Base-by-base conservation (phyloP, 2,888 invertebrate genomes). In the Drosophila mimica region DNA sequence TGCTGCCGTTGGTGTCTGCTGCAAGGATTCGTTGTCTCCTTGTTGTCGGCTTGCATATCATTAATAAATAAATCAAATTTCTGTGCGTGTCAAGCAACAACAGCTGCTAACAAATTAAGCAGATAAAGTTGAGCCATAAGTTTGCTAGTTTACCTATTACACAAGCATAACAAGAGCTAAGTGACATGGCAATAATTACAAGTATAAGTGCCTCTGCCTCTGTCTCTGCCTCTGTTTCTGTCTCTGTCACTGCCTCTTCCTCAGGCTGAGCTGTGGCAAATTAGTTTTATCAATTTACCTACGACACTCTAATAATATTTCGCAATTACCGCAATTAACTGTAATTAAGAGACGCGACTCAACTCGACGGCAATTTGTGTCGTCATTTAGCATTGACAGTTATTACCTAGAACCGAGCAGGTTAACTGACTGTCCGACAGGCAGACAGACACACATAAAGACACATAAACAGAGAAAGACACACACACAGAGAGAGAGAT, bases 51-150 rank as follows among this genome's bases (percentile, higher is more conserved):
- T 81, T 90, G 90, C 90, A 90, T 90, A 91, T 89, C 90, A 90
- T 90, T 90, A 90, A 90, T 91, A 91, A 90, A 90, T 90, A 90
- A 90, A 88, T 88, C 88, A 88, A 90, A 88, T 85, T 84, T 90
- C 75, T 81, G 66, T 65, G 74, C 82, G 72, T 86, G 75, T 86
- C 46, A 13, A 43, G 48, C 59, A 33, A 25, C 60, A 60, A 58
- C 77, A 81, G 79, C 74, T 77, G 70, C 77, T 63, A 85, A 78
- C 91, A 89, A 89, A 83, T 85, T 89, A 88, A 88, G 88, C 91
- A 89, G 83, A 79, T 83, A 80, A 83, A 81, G 77, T 56, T 38
- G n/a, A 56, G 78, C 83, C 70, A 66, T 74, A 77, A 88, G 82
- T 78, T 81, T 75, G 57, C 82, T 71, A 79, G 79, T 70, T 75